These are phyloP conservation scores for Enteromius afrohamiltoni DNA, from an alignment of 2,797 vertebrate species.

Conservation along the genomic window DNA sequence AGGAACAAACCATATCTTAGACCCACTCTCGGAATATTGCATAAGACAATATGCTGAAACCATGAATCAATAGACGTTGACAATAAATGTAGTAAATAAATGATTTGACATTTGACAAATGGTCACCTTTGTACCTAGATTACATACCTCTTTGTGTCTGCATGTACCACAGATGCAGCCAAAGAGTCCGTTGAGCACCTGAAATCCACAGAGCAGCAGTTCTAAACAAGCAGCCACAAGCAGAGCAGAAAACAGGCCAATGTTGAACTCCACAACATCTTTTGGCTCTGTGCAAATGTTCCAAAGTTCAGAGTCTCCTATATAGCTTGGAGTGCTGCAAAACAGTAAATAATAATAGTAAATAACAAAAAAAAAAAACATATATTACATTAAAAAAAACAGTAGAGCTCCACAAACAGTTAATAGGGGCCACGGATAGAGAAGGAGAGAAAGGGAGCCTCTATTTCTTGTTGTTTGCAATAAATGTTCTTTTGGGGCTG, in stretches of 20 bases:
- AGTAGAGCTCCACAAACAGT: not conserved
- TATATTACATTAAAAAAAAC: not conserved
- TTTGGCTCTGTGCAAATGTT: constrained; percentile 9
- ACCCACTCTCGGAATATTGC: not conserved
- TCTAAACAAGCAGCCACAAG: constrained; percentile 60
- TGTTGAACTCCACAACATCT: constrained; percentile 73
- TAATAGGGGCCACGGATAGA: not conserved
- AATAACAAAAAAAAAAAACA: not conserved
- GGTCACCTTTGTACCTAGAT: not conserved
- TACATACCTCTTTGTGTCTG: constrained; percentile 62
- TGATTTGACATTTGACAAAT: not conserved
- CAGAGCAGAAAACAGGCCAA: constrained; percentile 72
- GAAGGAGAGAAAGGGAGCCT: not conserved
- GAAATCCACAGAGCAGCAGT: constrained; percentile 69
- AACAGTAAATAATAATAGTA: not conserved
- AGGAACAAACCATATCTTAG: not conserved
- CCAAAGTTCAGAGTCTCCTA: constrained; percentile 62
- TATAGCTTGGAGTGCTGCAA: constrained; percentile 69
- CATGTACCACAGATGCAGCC: constrained; percentile 80
- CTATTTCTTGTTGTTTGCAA: not conserved
- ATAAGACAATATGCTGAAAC: not conserved
- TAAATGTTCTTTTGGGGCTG: not conserved
- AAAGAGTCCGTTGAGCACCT: constrained; percentile 76
- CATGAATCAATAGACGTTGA: not conserved
- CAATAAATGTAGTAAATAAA: not conserved